phyloP scores from a whole-genome alignment of 1,140 invertebrate species.

The Acromyrmex echinatior region DNA sequence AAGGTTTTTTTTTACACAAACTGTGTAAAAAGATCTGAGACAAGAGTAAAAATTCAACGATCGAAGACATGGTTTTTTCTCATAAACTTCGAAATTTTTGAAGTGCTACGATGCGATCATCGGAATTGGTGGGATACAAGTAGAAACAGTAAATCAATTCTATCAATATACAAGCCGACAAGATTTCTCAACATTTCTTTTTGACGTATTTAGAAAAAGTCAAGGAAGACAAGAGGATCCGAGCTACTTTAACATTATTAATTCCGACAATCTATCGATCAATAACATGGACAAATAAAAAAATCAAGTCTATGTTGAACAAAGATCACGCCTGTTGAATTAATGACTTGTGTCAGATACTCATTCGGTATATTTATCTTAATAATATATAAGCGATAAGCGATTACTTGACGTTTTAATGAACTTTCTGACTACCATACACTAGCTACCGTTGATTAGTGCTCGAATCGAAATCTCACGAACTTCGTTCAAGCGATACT shows the following conservation, averaged over 20 bases:
- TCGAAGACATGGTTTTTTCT: neutral
- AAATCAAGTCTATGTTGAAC: neutral
- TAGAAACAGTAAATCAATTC: neutral
- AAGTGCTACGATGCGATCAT: neutral
- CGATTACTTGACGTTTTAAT: conserved; percentile 36
- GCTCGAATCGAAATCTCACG: conserved; percentile 12
- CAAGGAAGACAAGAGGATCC: neutral
- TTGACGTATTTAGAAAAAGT: neutral
- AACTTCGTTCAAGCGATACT: neutral
- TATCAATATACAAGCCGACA: neutral
- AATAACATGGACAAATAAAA: neutral
- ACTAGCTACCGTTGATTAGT: neutral
- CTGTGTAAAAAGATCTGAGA: neutral
- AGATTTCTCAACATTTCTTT: neutral
- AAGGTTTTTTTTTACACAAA: no score
- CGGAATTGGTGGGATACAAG: neutral
- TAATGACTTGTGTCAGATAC: neutral
- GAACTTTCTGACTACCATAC: neutral
- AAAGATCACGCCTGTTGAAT: neutral
- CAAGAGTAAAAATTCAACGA: neutral
- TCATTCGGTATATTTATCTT: neutral
- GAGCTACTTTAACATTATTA: neutral
- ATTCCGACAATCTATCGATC: neutral
- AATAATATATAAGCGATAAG: conserved; percentile 8
- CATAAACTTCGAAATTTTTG: neutral